Conservation (phyloP, 1,140 invertebrate species). For the Zaprionus vittiger region DNA sequence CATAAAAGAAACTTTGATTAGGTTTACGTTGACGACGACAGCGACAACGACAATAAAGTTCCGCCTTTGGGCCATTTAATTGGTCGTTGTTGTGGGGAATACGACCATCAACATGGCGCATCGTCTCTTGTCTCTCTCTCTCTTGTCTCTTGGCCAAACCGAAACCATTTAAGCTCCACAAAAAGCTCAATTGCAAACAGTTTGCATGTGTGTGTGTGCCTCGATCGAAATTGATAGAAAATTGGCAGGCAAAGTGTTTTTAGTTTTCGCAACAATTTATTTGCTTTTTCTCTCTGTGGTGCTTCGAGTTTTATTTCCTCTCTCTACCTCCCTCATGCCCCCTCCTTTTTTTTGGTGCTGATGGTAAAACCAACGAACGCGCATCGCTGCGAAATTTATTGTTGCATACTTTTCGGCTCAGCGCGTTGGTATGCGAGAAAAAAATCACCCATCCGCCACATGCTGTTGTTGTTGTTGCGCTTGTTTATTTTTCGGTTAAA, state of each 20-base stretch:
- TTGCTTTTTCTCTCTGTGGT: conserved; percentile 43
- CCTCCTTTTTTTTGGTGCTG: conserved; percentile 4
- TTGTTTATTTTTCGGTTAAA: conserved; percentile 80
- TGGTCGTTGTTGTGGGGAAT: neutral
- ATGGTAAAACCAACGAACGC: conserved; percentile 55
- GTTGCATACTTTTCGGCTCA: conserved; percentile 80
- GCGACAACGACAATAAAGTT: conserved; percentile 21
- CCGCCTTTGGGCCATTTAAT: conserved; percentile 25
- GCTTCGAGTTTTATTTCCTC: neutral
- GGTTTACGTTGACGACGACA: neutral
- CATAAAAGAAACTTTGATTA: conserved; percentile 34
- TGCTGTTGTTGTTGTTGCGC: conserved; percentile 55
- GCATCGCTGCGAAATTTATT: conserved; percentile 68
- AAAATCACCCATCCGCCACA: conserved; percentile 40
- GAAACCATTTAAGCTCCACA: conserved; percentile 46
- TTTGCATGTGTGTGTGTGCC: conserved; percentile 14
- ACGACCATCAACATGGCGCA: neutral
- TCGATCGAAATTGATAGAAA: conserved; percentile 70
- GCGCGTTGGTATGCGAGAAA: conserved; percentile 55
- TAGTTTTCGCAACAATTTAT: conserved; percentile 68
- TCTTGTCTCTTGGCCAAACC: conserved; percentile 26
- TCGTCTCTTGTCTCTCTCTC: neutral
- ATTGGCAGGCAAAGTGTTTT: conserved; percentile 74
- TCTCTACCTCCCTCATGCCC: neutral
- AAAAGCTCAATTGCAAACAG: conserved; percentile 67